Evolutionary conservation across 2,113 vertebrate species (phyloP), one percentile per base, ranked within the genome.

Genomic region (Pteruthius melanotis): DNA sequence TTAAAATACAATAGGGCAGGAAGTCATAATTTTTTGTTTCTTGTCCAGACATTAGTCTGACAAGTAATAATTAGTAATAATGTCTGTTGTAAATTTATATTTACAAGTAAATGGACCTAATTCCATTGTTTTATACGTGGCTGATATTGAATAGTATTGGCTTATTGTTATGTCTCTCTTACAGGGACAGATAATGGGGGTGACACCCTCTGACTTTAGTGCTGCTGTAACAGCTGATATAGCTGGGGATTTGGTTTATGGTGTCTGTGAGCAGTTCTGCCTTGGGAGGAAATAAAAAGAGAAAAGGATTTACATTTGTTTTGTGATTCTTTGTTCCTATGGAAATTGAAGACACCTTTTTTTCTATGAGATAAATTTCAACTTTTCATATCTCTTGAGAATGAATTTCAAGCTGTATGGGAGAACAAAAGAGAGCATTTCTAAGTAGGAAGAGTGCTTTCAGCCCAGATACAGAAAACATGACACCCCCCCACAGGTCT

Each of bases 271-370:
- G 30, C 52, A 72, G 35, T 86, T 94, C 56, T 85, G 68, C 26
- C 19, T 40, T 63, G 31, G 53, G 72, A 70, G 59, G 28, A 23
- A 57, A 59, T 68, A 52, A 22, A 61, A 80, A 56, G 27, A 89
- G 21, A 64, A 63, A 47, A 76, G 59, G 4, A 61, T 57, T 68
- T 50, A 81, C 69, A 87, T 93, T 89, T 23, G 27, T 91, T 79
- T 93, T 72, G 64, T 96, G 28, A 28, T 70, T 92, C 72, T 97
- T 96, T 97, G 33, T 95, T 95, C 78, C 85, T 83, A 26, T 68
- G 49, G 90, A 72, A 94, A 92, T 95, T 63, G 60, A 77, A 87
- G 69, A 87, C 59, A 92, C 42, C 54, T 83, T 92, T 95, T 92
- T 89, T 95, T 50, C 91, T 86, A 13, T 79, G 78, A 88, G 61